These are phyloP conservation scores for Ancistrus triradiatus DNA, from an alignment of 2,113 vertebrate species.

Conservation along the genomic window DNA sequence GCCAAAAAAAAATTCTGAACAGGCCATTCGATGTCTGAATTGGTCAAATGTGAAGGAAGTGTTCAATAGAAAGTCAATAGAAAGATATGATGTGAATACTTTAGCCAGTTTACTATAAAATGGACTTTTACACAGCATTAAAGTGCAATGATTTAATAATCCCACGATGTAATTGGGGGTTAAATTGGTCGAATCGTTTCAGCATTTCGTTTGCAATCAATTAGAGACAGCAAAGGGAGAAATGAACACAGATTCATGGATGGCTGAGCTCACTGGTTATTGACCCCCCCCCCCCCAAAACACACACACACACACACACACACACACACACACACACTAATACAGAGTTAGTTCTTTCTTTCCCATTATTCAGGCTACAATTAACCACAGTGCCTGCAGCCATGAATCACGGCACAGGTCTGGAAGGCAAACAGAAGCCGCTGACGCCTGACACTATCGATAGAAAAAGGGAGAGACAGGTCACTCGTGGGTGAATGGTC, in stretches of 20 bases:
- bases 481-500: conserved; percentile 49
- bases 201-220: too few species aligned
- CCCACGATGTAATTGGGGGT: too few species aligned
- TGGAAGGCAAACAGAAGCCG: conserved; percentile 76
- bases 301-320: conserved; percentile 7
- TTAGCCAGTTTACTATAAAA: too few species aligned
- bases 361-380: conserved; percentile 65
- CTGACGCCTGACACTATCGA: conserved; percentile 24
- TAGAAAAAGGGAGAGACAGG: conserved; percentile 55
- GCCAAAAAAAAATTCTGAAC: too few species aligned
- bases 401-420: conserved; percentile 75
- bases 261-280: background rate
- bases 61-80: too few species aligned
- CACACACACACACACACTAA: conserved; percentile 30
- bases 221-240: background rate
- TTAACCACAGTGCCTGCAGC: conserved; percentile 76
- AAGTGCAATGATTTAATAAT: too few species aligned
- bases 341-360: conserved; percentile 70
- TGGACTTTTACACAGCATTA: too few species aligned
- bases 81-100: too few species aligned
- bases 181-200: too few species aligned
- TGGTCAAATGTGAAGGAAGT: too few species aligned
- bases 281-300: conserved; percentile 42
- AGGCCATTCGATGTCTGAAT: too few species aligned
- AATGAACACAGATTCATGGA: background rate